Conservation (phyloP, 2,888 invertebrate genomes). For the Chalcosyrphus nemorum region DNA sequence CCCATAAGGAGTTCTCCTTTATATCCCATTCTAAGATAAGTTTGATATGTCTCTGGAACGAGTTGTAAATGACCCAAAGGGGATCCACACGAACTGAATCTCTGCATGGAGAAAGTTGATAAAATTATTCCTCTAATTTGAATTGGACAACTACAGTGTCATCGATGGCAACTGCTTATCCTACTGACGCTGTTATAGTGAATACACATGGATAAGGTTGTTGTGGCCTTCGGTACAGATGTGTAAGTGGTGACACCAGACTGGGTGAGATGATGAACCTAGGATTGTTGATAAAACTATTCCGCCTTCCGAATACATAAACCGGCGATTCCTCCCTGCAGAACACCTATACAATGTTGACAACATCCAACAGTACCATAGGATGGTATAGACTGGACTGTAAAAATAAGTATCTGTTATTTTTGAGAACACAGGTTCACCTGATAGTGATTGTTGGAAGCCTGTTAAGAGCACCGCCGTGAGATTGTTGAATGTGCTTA, state of each 20-base stretch:
- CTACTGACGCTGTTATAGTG: slow-evolving; percentile 1
- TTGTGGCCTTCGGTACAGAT: slow-evolving; percentile 47
- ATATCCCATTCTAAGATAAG: slow-evolving; percentile 61
- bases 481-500: slow-evolving; percentile 22
- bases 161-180: slow-evolving; percentile 36
- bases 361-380: too few relatives aligned
- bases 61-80: slow-evolving; percentile 39
- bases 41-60: neutral
- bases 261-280: neutral
- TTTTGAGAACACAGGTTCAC: slow-evolving; percentile 37
- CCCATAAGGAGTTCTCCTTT: slow-evolving; percentile 51
- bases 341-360: too few relatives aligned
- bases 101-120: slow-evolving; percentile 74
- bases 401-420: slow-evolving; percentile 37
- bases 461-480: neutral
- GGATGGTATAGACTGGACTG: too few relatives aligned
- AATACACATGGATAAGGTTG: slow-evolving; percentile 52
- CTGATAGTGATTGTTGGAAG: slow-evolving; percentile 64
- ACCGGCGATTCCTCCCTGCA: neutral
- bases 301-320: slow-evolving; percentile 11
- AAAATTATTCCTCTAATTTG: slow-evolving; percentile 29
- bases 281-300: slow-evolving; percentile 64
- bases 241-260: neutral
- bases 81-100: slow-evolving; percentile 74
- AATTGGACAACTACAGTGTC: slow-evolving; percentile 70